Base-by-base conservation (phyloP, 2,888 invertebrate species). In the Thera obeliscata region DNA sequence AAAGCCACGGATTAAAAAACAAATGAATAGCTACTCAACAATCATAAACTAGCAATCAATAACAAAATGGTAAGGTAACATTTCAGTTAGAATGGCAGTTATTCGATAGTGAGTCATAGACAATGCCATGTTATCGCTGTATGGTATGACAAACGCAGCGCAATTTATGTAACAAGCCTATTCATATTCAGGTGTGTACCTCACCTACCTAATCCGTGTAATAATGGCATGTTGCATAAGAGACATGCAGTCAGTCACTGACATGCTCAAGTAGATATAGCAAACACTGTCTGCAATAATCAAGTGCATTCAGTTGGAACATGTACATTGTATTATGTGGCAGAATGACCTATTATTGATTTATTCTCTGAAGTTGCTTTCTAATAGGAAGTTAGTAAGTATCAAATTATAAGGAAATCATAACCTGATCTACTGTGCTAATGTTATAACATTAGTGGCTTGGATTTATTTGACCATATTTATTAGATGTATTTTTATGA, bases 341-440 rank as follows among this genome's bases (percentile, higher is more conserved):
- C 35, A 6, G 41, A 43, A 43, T 64, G 46, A 69, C 61, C 57
- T 50, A 49, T 49, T 33, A 57, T 7, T 35, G 9, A 61, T 49
- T 60, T 67, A 35, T 56, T 56, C 38, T 8, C 6, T n/a, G 61
- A 54, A 61, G 58, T 61, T 46, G 59, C 61, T 65, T 69, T 65
- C 68, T 60, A 64, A 0, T 41, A 11, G 57, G 61, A 66, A 66
- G 50, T 61, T 22, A n/a, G 56, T n/a, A n/a, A n/a, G n/a, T 67
- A 61, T 64, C 38, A 46, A 60, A 56, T 67, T 57, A 54, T 49
- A 61, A 60, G 64, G 60, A 61, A 64, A 61, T 64, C 2, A 8
- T 54, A 52, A 49, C 33, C 2, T n/a, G 62, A 11, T 11, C 22
- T 50, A 41, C 35, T 22, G 46, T 43, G 56, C 56, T 43, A 33